Conservation (phyloP, 2,113 vertebrate genomes). For the Potamarius usumacintae region DNA sequence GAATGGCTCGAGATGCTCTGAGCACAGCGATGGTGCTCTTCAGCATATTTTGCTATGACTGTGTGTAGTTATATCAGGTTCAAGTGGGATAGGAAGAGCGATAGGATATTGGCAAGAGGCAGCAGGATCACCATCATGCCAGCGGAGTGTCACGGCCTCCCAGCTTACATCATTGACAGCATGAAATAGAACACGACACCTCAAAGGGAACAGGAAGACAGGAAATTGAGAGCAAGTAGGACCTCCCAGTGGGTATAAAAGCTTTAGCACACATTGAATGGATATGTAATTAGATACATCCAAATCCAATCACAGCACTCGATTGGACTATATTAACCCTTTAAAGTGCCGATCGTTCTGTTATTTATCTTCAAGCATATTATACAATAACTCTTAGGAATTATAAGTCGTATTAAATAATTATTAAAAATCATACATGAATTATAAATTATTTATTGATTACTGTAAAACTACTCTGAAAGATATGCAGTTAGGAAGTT, state of each 20-base stretch:
- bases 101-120: constrained; percentile 41
- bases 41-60: constrained; percentile 7
- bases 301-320: background rate
- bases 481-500: background rate
- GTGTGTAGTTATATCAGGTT: constrained; percentile 28
- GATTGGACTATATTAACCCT: background rate
- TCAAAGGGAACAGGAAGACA: constrained; percentile 43
- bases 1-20: background rate
- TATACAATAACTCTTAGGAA: background rate
- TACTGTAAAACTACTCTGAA: background rate
- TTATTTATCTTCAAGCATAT: background rate
- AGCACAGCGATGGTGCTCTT: background rate
- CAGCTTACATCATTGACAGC: constrained; percentile 53
- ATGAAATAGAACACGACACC: constrained; percentile 49
- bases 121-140: constrained; percentile 34
- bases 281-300: background rate
- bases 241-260: background rate
- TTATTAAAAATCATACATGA: background rate
- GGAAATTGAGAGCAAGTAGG: constrained; percentile 14
- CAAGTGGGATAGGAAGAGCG: constrained; percentile 34
- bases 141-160: constrained; percentile 44
- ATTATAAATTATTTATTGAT: background rate
- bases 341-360: background rate
- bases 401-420: background rate
- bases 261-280: background rate